Percentiles rank a stretch among this genome's conserved stretches.
phyloP scores from a whole-genome alignment of 2,888 invertebrate genomes.

The Encarsia formosa region DNA sequence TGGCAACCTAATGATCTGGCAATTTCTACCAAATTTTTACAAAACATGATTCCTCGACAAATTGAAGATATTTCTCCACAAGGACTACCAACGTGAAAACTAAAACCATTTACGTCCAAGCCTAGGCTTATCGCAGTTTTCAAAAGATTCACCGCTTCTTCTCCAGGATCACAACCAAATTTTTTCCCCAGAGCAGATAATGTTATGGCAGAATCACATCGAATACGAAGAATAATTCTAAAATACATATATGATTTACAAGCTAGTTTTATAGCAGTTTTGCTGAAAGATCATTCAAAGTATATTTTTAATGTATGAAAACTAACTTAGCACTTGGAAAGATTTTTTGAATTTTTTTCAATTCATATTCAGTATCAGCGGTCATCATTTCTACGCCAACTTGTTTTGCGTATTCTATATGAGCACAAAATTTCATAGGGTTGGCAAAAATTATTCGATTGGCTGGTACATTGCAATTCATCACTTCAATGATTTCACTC shows the following conservation, averaged over 20 bases:
- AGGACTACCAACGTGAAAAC: conserved; percentile 47
- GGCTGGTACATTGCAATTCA: conserved; percentile 53
- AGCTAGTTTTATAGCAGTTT: background rate
- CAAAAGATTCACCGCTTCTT: conserved; percentile 38
- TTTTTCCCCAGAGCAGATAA: conserved; percentile 36
- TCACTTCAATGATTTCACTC: conserved; percentile 56
- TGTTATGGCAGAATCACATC: conserved; percentile 35
- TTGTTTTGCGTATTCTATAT: conserved; percentile 55
- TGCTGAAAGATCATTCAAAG: background rate
- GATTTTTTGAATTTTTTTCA: conserved; percentile 55
- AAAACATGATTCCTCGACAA: conserved; percentile 53
- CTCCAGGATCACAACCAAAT: conserved; percentile 43
- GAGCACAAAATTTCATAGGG: conserved; percentile 57
- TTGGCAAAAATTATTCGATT: conserved; percentile 59
- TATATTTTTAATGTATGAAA: background rate
- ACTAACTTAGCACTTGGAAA: conserved; percentile 54
- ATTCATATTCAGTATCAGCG: conserved; percentile 57
- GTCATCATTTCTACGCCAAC: conserved; percentile 56
- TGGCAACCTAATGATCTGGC: conserved; percentile 54
- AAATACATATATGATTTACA: background rate
- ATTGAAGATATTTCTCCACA: conserved; percentile 53
- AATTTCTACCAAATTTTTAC: conserved; percentile 54
- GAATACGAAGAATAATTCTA: conserved; percentile 42
- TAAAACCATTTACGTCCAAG: conserved; percentile 43
- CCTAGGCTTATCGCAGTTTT: conserved; percentile 35